A percentile compares a stretch with the other conserved stretches of the same genome.
phyloP scores from a whole-genome alignment of 2,113 vertebrate genomes.

The Hipposideros armiger region DNA sequence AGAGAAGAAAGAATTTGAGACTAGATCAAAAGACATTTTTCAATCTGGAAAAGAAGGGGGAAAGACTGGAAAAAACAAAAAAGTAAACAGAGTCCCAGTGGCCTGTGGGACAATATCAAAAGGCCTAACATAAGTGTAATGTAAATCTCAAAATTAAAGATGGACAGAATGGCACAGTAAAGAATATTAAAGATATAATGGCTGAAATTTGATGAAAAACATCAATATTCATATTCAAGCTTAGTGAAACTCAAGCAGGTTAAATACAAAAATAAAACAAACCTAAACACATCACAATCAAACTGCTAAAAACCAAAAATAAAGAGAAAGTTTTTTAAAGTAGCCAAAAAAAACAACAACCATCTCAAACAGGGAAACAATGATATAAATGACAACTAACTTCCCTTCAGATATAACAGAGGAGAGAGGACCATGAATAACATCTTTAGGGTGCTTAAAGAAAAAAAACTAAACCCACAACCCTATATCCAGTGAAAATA shows the following conservation, averaged over 20 bases:
- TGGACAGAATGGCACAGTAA: background rate
- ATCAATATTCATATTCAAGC: background rate
- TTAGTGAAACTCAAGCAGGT: background rate
- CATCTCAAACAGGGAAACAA: background rate
- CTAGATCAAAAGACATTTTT: background rate
- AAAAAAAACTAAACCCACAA: background rate
- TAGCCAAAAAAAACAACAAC: background rate
- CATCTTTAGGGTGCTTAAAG: background rate
- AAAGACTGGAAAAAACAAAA: background rate
- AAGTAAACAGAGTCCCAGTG: background rate
- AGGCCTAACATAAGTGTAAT: background rate
- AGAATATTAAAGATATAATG: background rate
- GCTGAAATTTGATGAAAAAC: slow-evolving; percentile 5
- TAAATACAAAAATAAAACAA: slow-evolving; percentile 24
- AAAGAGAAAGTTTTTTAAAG: background rate
- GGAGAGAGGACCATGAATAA: background rate
- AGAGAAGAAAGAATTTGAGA: slow-evolving; percentile 1
- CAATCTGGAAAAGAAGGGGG: background rate
- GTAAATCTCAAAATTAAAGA: background rate
- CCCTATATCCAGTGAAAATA: background rate
- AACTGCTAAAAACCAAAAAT: slow-evolving; percentile 5
- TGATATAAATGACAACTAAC: background rate
- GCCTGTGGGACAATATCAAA: background rate
- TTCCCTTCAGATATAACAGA: background rate
- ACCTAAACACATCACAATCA: background rate